These are phyloP conservation scores for Sarcophaga carnaria DNA, from an alignment of 2,888 invertebrate species.

Conservation along the genomic window DNA sequence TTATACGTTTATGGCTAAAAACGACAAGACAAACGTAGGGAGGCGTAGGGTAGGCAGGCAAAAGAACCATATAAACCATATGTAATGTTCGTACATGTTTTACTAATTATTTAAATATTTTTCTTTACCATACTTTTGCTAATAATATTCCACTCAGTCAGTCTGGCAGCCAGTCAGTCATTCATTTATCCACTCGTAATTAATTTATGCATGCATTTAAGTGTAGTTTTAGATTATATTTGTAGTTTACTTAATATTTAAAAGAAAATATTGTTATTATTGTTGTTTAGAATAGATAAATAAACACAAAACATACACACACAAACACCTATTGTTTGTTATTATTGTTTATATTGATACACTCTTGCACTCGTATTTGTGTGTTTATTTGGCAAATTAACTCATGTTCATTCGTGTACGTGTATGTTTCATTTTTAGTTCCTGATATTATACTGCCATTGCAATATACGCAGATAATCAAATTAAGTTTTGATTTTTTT, in stretches of 20 bases:
- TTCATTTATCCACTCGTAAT: conserved; percentile 23
- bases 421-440: background rate
- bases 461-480: background rate
- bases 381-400: too few species aligned
- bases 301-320: conserved; percentile 11
- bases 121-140: too few species aligned
- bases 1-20: too few species aligned
- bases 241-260: background rate
- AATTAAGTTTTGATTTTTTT: background rate
- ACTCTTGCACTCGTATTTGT: too few species aligned
- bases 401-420: too few species aligned
- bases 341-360: too few species aligned
- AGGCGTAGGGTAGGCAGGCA: background rate
- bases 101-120: conserved; percentile 30
- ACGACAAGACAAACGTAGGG: too few species aligned
- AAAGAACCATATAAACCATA: background rate
- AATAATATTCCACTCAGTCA: too few species aligned
- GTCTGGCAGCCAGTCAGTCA: background rate
- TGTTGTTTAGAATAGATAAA: conserved; percentile 31
- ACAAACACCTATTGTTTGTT: background rate
- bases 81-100: conserved; percentile 22
- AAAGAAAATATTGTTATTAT: background rate
- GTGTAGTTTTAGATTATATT: background rate
- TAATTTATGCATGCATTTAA: conserved; percentile 36
- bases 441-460: background rate